These are phyloP conservation scores for Bombycilla garrulus DNA, from an alignment of 2,113 vertebrate genomes.

Conservation along the genomic window DNA sequence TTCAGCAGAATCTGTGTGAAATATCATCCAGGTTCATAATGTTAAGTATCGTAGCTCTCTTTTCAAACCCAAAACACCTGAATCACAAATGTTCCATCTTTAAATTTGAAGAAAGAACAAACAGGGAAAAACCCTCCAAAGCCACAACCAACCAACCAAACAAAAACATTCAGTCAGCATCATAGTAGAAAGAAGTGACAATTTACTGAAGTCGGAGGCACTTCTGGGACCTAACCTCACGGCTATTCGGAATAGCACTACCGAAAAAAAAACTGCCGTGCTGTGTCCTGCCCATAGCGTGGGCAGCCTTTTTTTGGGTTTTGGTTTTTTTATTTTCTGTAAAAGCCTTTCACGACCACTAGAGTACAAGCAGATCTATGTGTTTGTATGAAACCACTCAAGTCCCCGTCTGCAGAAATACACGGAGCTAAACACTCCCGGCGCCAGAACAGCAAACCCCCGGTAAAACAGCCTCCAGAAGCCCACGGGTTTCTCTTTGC, in stretches of 20 bases:
- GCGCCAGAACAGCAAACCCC: neutral
- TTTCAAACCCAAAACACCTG: neutral
- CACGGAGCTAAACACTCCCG: accelerated
- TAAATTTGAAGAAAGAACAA: neutral
- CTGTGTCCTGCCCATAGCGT: accelerated
- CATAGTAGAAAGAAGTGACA: neutral
- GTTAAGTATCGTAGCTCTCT: neutral
- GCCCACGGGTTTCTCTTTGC: neutral
- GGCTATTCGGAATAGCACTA: neutral
- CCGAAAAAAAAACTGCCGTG: neutral
- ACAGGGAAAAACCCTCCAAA: neutral
- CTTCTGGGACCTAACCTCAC: neutral
- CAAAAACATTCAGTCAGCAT: neutral
- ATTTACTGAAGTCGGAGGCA: neutral
- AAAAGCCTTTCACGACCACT: accelerated
- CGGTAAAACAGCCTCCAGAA: accelerated
- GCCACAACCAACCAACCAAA: neutral
- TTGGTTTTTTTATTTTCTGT: too few species aligned
- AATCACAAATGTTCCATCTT: accelerated
- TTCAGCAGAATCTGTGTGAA: neutral
- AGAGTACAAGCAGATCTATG: accelerated
- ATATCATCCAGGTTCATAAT: neutral
- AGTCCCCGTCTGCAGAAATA: neutral
- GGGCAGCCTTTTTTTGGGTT: neutral
- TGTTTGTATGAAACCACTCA: accelerated